A percentile compares a stretch with the other conserved stretches of the same genome.
Evolutionary conservation across 2,113 vertebrate species (phyloP).

Genomic region (Hippolais icterina): DNA sequence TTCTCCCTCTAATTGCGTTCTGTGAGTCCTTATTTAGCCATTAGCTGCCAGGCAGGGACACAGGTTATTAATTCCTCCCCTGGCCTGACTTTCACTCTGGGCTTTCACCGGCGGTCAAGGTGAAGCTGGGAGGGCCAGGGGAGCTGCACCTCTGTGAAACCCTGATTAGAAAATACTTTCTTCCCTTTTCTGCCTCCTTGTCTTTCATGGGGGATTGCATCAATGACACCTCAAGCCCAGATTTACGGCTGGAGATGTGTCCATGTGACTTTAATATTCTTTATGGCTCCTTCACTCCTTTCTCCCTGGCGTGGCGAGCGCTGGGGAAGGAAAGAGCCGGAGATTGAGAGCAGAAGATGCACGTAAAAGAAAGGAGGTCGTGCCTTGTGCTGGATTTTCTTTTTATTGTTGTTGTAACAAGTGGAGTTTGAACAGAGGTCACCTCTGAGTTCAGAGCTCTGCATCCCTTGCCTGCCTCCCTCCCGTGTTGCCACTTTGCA

Average conservation of each 20-base stretch:
- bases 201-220: not conserved
- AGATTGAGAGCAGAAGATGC: not conserved
- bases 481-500: accelerated
- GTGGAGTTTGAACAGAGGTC: not conserved
- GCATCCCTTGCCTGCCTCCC: not conserved
- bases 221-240: not conserved
- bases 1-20: not conserved
- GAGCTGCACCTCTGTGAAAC: not conserved
- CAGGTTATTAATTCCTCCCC: conserved; percentile 42
- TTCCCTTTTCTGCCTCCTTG: not conserved
- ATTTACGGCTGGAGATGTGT: not conserved
- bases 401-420: not conserved
- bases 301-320: not conserved
- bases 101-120: not conserved
- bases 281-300: not conserved
- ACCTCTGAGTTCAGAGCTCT: not conserved
- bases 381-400: not conserved
- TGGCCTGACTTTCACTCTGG: not conserved
- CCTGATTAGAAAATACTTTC: not conserved
- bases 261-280: not conserved
- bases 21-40: not conserved
- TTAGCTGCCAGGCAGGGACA: not conserved
- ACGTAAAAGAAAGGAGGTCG: accelerated
- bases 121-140: not conserved
- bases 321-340: not conserved